These are phyloP conservation scores for Brachystomella parvula DNA, from an alignment of 1,140 invertebrate genomes.

Conservation along the genomic window DNA sequence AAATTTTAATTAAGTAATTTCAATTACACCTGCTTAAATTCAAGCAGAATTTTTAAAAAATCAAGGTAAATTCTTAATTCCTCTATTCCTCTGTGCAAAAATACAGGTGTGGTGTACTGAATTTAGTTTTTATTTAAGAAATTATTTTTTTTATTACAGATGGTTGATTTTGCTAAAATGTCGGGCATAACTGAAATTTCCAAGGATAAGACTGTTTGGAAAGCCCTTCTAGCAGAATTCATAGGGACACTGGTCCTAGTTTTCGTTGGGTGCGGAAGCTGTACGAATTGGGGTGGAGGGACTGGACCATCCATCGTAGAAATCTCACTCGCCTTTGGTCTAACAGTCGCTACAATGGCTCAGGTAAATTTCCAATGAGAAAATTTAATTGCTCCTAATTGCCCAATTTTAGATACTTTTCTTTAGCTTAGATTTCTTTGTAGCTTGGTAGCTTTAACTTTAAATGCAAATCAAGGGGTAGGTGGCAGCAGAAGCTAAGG, in stretches of 20 bases:
- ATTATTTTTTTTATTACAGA: constrained; percentile 18
- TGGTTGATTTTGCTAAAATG: constrained; percentile 36
- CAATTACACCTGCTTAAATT: no score
- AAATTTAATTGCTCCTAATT: constrained; percentile 27
- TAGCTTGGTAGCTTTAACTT: no score
- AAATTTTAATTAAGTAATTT: no score
- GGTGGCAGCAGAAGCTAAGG: no score
- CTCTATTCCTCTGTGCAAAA: not conserved
- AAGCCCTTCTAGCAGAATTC: constrained; percentile 73
- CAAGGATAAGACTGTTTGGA: constrained; percentile 45
- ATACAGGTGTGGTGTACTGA: constrained; percentile 5
- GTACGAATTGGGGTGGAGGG: constrained; percentile 47
- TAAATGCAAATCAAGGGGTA: no score
- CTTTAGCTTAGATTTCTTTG: no score
- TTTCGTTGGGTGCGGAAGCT: constrained; percentile 65
- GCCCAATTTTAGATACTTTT: no score
- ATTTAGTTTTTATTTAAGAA: not conserved
- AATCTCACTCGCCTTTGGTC: constrained; percentile 75
- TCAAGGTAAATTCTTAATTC: no score
- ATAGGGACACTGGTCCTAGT: constrained; percentile 69
- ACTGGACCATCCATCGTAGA: constrained; percentile 53
- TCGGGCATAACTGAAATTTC: constrained; percentile 42
- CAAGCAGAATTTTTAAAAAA: no score
- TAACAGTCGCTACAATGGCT: constrained; percentile 69
- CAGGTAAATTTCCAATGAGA: no score